Evolutionary conservation across 2,113 vertebrate genomes (phyloP), one percentile per base, ranked within the genome.

Genomic region (Limnothrissa miodon): DNA sequence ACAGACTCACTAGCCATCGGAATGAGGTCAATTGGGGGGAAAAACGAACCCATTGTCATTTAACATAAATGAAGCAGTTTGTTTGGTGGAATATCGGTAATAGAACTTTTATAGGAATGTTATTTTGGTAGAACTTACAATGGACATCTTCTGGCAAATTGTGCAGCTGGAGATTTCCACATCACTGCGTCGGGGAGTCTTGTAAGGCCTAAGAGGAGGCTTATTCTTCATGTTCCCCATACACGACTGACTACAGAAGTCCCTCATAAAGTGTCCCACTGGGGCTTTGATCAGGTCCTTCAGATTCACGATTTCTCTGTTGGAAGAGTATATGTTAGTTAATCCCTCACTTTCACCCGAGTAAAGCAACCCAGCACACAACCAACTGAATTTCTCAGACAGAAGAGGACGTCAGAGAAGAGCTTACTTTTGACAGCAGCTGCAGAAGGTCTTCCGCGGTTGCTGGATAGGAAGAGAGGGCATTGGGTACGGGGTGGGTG

Each of bases 241-340:
- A 91, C 98, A 99, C 78, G 96, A 95, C 84, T 96, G 96, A 91
- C 97, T 97, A 86, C 98, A 99, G 92, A 99, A 99, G 92, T 98
- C 94, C 92, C 97, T 95, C 85, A 94, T 94, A 86, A 86, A 91
- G 86, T 87, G 94, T n/a, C 98, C 97, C 85, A 95, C 92, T 53
- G 97, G 97, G 87, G 96, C 96, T 11, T 95, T 98, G 90, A 99
- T 96, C 89, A 98, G 96, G 88, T 99, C 97, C 93, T 97, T 97
- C 89, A 96, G 96, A 87, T 98, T 96, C 88, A 94, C 66, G 88
- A 99, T 99, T 56, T 97, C 96, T 92, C 98, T 99, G 86, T 85
- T 90, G 39, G 84, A 59, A 5, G 78, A 36, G 15, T 59, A 59
- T 9, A 48, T 48, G 46, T 25, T 25, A 59, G 56, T 6, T n/a